These are phyloP conservation scores for Andricus curvator DNA, from an alignment of 2,888 invertebrate genomes.

Conservation along the genomic window DNA sequence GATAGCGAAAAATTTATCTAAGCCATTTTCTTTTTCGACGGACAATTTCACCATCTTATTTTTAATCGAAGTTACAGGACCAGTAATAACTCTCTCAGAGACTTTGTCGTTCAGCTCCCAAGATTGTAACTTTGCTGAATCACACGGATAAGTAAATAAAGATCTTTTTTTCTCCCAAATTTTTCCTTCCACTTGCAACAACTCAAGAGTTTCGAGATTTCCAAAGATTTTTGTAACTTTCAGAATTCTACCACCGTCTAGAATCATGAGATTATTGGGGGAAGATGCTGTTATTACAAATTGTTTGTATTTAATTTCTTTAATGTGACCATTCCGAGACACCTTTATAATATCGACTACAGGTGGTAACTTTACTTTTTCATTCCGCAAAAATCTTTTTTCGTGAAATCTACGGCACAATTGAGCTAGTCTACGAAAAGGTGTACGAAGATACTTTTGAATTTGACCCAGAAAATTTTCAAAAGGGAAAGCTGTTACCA, in stretches of 20 bases:
- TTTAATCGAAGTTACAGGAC: background rate
- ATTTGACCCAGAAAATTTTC: constrained; percentile 46
- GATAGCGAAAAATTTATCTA: constrained; percentile 2
- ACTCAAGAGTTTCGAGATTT: background rate
- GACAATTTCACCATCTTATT: background rate
- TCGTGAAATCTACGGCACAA: constrained; percentile 49
- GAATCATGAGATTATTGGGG: constrained; percentile 39
- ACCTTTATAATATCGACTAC: constrained; percentile 26
- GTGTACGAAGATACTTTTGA: constrained; percentile 44
- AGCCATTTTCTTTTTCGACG: background rate
- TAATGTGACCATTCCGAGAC: background rate
- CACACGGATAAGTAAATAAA: background rate
- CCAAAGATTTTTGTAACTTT: background rate
- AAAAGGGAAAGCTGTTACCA: constrained; percentile 49
- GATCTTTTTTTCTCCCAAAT: constrained; percentile 1
- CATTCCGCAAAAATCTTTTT: constrained; percentile 2
- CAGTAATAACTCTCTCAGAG: background rate
- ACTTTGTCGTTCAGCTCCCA: background rate
- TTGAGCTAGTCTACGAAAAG: constrained; percentile 46
- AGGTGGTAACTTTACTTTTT: constrained; percentile 3
- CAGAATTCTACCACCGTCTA: background rate
- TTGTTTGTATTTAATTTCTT: constrained; percentile 36
- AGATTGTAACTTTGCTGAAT: background rate
- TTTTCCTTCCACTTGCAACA: background rate
- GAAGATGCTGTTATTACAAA: constrained; percentile 22